phyloP scores from a whole-genome alignment of 1,140 invertebrate genomes.

The Cyclargus thomasi region DNA sequence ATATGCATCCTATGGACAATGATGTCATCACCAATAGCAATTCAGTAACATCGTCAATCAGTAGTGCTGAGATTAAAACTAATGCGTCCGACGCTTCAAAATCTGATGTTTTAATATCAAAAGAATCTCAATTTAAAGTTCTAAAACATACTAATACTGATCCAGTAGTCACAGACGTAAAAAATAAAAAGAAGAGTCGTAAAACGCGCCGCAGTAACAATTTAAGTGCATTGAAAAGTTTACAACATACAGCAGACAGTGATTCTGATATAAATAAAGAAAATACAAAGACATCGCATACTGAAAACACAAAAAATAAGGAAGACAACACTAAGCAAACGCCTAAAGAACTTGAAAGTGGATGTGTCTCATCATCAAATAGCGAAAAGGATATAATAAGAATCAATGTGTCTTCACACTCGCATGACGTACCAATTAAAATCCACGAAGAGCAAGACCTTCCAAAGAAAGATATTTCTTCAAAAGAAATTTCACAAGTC shows the following conservation, averaged over 20 bases:
- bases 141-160: not conserved
- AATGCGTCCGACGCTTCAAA: not conserved
- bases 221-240: constrained; percentile 13
- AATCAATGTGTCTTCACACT: not conserved
- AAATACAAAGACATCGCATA: constrained; percentile 25
- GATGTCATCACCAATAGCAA: not conserved
- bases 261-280: constrained; percentile 32
- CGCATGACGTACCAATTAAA: not conserved
- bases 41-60: not conserved
- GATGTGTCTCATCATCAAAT: constrained; percentile 6
- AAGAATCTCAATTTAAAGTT: not conserved
- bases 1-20: not conserved
- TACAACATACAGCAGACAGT: constrained; percentile 5
- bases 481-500: not conserved
- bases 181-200: constrained; percentile 6
- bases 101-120: not conserved
- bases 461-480: not conserved
- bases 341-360: constrained; percentile 17
- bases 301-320: constrained; percentile 19
- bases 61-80: not conserved
- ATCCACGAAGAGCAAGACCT: not conserved
- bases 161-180: not conserved
- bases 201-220: constrained; percentile 16
- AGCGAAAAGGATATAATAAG: not conserved
- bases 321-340: constrained; percentile 20